Percentiles rank a stretch among this genome's conserved stretches.
Conservation (phyloP, 2,113 vertebrate genomes). For the Phrynosoma blainvillii region DNA sequence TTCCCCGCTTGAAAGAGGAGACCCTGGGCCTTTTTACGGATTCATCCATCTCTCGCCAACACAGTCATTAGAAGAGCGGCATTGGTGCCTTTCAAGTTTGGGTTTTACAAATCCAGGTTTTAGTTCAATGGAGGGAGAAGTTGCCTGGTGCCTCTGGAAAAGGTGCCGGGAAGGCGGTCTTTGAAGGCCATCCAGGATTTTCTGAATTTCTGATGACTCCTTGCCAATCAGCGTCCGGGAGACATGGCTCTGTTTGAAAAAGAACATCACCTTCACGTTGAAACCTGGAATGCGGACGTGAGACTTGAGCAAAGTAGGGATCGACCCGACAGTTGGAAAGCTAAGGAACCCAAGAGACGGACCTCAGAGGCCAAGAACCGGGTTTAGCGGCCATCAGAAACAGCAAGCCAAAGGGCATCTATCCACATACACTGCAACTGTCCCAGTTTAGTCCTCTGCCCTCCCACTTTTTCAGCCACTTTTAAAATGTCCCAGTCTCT, state of each 20-base stretch:
- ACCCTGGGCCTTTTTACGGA: constrained; percentile 53
- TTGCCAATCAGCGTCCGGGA: constrained; percentile 38
- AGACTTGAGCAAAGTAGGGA: background rate
- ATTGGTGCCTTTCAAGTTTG: constrained; percentile 67
- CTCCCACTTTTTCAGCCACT: too few relatives aligned
- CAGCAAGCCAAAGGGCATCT: too few relatives aligned
- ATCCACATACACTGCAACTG: too few relatives aligned
- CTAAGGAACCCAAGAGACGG: too few relatives aligned
- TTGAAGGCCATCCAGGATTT: constrained; percentile 55
- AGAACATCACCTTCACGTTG: background rate
- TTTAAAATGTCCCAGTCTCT: too few relatives aligned
- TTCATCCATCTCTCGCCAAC: constrained; percentile 49
- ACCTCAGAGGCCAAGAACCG: background rate
- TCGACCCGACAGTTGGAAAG: background rate
- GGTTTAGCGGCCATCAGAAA: too few relatives aligned
- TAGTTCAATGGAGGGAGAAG: constrained; percentile 50
- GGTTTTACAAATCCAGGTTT: constrained; percentile 62
- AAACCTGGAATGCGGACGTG: background rate
- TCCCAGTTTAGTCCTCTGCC: too few relatives aligned
- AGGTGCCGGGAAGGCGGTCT: constrained; percentile 37
- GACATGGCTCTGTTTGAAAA: constrained; percentile 32
- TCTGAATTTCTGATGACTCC: constrained; percentile 53
- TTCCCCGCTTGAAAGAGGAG: constrained; percentile 66
- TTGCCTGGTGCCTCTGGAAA: constrained; percentile 44
- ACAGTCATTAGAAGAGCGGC: constrained; percentile 58